These are phyloP conservation scores for Trissolcus japonicus DNA, from an alignment of 2,888 invertebrate species.

Conservation along the genomic window DNA sequence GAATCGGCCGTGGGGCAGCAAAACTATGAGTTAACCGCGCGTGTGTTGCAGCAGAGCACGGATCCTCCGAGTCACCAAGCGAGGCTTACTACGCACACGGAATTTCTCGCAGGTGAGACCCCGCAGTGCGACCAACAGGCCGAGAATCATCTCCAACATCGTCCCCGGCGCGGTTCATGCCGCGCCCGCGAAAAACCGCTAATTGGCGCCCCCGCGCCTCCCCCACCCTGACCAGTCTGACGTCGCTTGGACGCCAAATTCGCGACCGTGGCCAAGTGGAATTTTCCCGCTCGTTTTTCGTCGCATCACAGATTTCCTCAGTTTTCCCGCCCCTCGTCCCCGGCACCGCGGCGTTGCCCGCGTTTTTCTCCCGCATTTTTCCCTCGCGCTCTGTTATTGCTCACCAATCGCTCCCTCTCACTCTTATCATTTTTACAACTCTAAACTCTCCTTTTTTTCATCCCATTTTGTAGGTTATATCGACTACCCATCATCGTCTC, in stretches of 20 bases:
- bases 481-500: no score
- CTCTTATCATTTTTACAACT: neutral
- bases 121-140: neutral
- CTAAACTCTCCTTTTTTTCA: no score
- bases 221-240: conserved; percentile 56
- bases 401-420: neutral
- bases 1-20: conserved; percentile 47
- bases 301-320: neutral
- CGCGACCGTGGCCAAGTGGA: conserved; percentile 34
- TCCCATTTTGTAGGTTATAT: no score
- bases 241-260: conserved; percentile 53
- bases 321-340: neutral
- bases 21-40: conserved; percentile 71
- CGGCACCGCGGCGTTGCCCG: no score
- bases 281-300: conserved; percentile 49
- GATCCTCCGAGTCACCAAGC: conserved; percentile 60
- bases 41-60: conserved; percentile 61
- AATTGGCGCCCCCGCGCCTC: conserved; percentile 66
- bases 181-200: conserved; percentile 59
- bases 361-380: conserved; percentile 5
- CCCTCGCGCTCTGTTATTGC: neutral
- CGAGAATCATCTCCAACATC: neutral
- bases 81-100: conserved; percentile 37
- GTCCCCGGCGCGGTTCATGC: neutral
- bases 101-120: conserved; percentile 21